Evolutionary conservation across 2,888 invertebrate species (phyloP).

Genomic region (Orchesellides sinensis): DNA sequence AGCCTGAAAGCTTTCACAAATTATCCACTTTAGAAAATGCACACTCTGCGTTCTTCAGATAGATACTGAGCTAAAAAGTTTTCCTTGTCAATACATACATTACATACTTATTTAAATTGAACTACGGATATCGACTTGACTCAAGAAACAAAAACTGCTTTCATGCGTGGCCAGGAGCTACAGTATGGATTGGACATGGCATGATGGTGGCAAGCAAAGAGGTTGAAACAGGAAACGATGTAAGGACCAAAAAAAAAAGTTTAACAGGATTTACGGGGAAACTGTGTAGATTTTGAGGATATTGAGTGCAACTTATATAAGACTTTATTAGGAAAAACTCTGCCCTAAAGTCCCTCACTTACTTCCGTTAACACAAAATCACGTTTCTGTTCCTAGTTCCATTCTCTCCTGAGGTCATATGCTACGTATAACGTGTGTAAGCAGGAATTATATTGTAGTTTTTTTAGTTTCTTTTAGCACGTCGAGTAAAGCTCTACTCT

Average conservation of each 20-base stretch:
- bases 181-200: neutral
- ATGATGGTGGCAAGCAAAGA: neutral
- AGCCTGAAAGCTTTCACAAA: no score
- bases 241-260: slow-evolving; percentile 6
- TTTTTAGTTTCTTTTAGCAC: neutral
- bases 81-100: neutral
- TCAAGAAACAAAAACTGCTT: neutral
- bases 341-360: neutral
- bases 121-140: neutral
- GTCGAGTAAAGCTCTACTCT: neutral
- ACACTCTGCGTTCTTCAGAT: no score
- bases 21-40: no score
- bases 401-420: neutral
- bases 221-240: neutral
- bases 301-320: slow-evolving; percentile 6
- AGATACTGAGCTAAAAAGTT: slow-evolving; percentile 11
- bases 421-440: neutral
- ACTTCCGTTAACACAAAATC: neutral
- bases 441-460: neutral
- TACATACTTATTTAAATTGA: neutral
- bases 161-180: neutral
- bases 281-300: neutral
- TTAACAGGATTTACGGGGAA: slow-evolving; percentile 14
- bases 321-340: neutral
- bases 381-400: neutral